phyloP scores from a whole-genome alignment of 2,888 invertebrate genomes.

The Cremastinae sp. region DNA sequence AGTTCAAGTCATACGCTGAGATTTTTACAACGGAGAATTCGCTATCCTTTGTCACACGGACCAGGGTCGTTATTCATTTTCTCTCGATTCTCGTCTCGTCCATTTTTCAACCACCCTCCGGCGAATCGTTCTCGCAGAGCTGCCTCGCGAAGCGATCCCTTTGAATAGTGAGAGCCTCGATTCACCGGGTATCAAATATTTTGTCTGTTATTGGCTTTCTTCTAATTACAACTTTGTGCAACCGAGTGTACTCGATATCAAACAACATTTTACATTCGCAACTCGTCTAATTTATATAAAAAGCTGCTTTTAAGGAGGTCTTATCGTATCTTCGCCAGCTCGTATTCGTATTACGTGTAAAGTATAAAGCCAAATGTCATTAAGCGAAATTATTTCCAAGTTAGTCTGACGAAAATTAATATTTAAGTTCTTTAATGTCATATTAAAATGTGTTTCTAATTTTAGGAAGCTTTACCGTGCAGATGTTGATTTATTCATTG shows the following conservation, averaged over 20 bases:
- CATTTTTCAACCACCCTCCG: constrained; percentile 38
- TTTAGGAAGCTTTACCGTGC: no score
- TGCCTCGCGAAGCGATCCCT: constrained; percentile 26
- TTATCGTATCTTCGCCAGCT: no score
- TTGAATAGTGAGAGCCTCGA: neutral
- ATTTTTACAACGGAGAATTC: constrained; percentile 40
- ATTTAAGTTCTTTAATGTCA: no score
- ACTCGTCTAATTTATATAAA: neutral
- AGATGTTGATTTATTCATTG: no score
- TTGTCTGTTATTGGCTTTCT: constrained; percentile 33
- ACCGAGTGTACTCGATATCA: neutral
- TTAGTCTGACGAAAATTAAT: no score
- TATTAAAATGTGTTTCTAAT: no score
- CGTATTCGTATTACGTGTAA: no score
- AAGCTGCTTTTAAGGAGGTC: no score
- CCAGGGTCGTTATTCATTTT: constrained; percentile 23
- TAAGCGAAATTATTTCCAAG: no score
- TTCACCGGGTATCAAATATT: constrained; percentile 28
- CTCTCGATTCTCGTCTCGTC: constrained; percentile 28
- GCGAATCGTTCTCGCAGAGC: constrained; percentile 42
- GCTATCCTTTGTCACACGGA: constrained; percentile 52
- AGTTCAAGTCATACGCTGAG: constrained; percentile 42
- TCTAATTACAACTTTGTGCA: constrained; percentile 28
- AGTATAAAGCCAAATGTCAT: no score
- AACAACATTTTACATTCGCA: no score